Percentiles rank a stretch among this genome's conserved stretches.
Evolutionary conservation across 2,113 vertebrate genomes (phyloP).

Genomic region (Hydrolagus affinis): DNA sequence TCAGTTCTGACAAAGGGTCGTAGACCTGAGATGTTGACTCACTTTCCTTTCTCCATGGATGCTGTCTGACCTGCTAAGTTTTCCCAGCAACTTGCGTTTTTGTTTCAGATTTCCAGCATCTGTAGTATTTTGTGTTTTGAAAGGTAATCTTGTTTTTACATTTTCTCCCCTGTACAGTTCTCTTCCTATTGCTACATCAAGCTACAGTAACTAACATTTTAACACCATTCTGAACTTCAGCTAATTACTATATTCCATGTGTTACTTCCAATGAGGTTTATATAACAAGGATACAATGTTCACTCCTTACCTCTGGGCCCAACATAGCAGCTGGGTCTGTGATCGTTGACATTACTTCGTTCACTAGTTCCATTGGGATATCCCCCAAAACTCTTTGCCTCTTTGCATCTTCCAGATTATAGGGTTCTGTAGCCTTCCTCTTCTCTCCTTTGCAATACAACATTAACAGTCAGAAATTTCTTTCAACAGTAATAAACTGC

Average conservation of each 20-base stretch:
- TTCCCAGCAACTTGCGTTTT: too few species aligned
- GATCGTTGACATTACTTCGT: constrained; percentile 96
- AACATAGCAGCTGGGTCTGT: constrained; percentile 83
- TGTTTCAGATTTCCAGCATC: too few species aligned
- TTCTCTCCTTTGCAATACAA: constrained; percentile 68
- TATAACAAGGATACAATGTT: neutral
- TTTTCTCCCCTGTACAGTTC: too few species aligned
- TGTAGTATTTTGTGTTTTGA: too few species aligned
- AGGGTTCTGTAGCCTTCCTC: constrained; percentile 75
- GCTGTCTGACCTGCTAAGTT: too few species aligned
- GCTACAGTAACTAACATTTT: too few species aligned
- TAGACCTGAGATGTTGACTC: too few species aligned
- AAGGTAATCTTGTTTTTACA: too few species aligned
- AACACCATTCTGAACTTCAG: neutral
- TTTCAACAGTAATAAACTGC: neutral
- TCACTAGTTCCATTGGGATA: constrained; percentile 92
- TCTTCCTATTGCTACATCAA: too few species aligned
- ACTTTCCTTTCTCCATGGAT: too few species aligned
- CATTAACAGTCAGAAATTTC: constrained; percentile 34
- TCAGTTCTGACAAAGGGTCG: too few species aligned
- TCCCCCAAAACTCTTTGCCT: constrained; percentile 78
- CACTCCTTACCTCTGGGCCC: constrained; percentile 67
- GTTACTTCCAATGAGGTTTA: neutral
- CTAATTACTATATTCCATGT: neutral
- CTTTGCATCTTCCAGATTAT: constrained; percentile 77